These are phyloP conservation scores for Diplodus puntazzo DNA, from an alignment of 2,797 vertebrate genomes.

Conservation along the genomic window DNA sequence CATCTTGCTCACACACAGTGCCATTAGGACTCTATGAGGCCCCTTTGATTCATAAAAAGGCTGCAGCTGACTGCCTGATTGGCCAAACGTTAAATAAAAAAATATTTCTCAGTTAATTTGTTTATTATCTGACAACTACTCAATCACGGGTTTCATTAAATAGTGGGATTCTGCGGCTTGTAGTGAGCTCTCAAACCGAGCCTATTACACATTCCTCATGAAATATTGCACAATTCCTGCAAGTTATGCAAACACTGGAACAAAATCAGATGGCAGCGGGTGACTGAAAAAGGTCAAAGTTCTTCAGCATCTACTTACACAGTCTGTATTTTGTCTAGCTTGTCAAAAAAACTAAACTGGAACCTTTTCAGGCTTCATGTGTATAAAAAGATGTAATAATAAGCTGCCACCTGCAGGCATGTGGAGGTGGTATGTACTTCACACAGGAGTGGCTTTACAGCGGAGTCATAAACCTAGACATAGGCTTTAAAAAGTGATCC, in stretches of 20 bases:
- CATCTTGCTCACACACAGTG: background rate
- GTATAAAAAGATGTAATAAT: conserved; percentile 11
- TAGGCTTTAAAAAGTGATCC: conserved; percentile 2
- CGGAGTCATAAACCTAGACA: background rate
- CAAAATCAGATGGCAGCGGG: conserved; percentile 17
- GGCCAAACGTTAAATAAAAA: background rate
- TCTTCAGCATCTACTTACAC: conserved; percentile 16
- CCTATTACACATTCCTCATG: conserved; percentile 57
- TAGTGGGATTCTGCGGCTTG: conserved; percentile 25
- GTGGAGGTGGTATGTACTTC: conserved; percentile 7
- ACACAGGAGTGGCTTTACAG: conserved; percentile 35
- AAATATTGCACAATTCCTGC: conserved; percentile 50
- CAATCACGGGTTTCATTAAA: conserved; percentile 40
- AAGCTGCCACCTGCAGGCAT: conserved; percentile 28
- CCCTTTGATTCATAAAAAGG: background rate
- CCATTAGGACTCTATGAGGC: background rate
- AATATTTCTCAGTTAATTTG: background rate
- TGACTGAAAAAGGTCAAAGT: conserved; percentile 33
- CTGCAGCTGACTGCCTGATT: background rate
- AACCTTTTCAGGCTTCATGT: background rate
- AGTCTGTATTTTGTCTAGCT: conserved; percentile 19
- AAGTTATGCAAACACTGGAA: conserved; percentile 56
- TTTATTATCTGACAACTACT: conserved; percentile 20
- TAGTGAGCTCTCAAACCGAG: conserved; percentile 43
- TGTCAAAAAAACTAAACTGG: background rate